Conservation (phyloP, 1,140 invertebrate species). For the Pectinophora gossypiella region DNA sequence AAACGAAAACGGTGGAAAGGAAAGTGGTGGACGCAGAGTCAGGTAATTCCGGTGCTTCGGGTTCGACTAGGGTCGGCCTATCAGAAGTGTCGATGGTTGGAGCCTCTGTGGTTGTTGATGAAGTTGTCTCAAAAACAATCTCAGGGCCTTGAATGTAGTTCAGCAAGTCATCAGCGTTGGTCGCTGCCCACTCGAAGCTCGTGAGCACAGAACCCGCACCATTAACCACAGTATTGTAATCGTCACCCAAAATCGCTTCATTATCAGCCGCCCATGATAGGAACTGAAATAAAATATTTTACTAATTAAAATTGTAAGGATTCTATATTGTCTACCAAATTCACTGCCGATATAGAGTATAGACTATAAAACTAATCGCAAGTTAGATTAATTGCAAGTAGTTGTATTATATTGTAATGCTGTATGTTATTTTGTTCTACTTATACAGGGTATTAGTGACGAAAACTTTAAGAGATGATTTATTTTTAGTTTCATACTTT, state of each 20-base stretch:
- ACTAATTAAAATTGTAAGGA: not conserved
- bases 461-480: too few species aligned
- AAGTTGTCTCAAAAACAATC: slow-evolving; percentile 7
- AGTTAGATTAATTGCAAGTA: too few species aligned
- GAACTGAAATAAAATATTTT: slow-evolving; percentile 27
- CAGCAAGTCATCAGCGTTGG: slow-evolving; percentile 28
- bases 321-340: too few species aligned
- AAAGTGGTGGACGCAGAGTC: slow-evolving; percentile 32
- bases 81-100: slow-evolving; percentile 11
- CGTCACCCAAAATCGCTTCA: slow-evolving; percentile 19
- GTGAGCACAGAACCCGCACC: slow-evolving; percentile 21
- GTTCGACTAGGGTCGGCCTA: slow-evolving; percentile 13
- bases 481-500: too few species aligned
- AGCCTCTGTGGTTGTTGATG: slow-evolving; percentile 12
- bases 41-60: slow-evolving; percentile 23
- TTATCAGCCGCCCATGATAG: slow-evolving; percentile 37
- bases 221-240: slow-evolving; percentile 19
- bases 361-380: too few species aligned
- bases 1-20: slow-evolving; percentile 21
- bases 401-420: too few species aligned
- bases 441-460: too few species aligned
- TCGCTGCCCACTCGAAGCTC: slow-evolving; percentile 26
- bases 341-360: too few species aligned
- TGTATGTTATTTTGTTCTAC: too few species aligned
- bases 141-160: slow-evolving; percentile 36